Base-by-base conservation (phyloP, 2,113 vertebrate genomes). In the Salvelinus namaycush region DNA sequence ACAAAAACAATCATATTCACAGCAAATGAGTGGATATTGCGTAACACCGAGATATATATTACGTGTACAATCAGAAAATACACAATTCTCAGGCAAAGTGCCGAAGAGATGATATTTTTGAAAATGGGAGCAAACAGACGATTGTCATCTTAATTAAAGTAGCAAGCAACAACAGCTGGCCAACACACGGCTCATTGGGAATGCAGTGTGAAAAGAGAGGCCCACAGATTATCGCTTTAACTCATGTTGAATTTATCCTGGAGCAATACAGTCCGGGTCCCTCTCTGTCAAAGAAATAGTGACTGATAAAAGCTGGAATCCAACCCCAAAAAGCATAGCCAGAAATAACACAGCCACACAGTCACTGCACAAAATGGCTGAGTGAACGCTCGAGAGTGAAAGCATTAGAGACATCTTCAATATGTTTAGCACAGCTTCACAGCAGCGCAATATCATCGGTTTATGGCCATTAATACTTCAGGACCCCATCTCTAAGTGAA, bases 181-280 rank as follows among this genome's bases (percentile, higher is more conserved):
- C 90, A 90, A 89, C 88, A 85, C 85, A 64, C 87, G 86, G 86
- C 88, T 94, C 91, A 93, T 93, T 93, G 91, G 87, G 88, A 91
- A 92, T 89, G 91, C 92, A 92, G 92, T 89, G 91, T 90, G 92
- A 94, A 93, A 92, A 93, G 89, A 90, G 87, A 90, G 89, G 89
- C 91, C 90, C 86, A 86, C 89, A 85, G 91, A 93, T 93, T 91
- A 90, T 88, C 89, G 87, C 91, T 90, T 85, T 81, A 91, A 87
- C 92, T 89, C 90, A 90, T 91, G 88, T 92, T 90, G 92, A 91
- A 91, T 93, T 92, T 91, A 91, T 92, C 86, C 84, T 78, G 84
- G 75, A 86, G 90, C 91, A 89, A 90, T 88, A 88, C 89, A 87
- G 88, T 92, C 90, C 81, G 79, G 81, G 83, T 85, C 83, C 83